Evolutionary conservation across 92 coral and sea anemone species (phyloP).

Genomic region (Plumapathes pennacea): DNA sequence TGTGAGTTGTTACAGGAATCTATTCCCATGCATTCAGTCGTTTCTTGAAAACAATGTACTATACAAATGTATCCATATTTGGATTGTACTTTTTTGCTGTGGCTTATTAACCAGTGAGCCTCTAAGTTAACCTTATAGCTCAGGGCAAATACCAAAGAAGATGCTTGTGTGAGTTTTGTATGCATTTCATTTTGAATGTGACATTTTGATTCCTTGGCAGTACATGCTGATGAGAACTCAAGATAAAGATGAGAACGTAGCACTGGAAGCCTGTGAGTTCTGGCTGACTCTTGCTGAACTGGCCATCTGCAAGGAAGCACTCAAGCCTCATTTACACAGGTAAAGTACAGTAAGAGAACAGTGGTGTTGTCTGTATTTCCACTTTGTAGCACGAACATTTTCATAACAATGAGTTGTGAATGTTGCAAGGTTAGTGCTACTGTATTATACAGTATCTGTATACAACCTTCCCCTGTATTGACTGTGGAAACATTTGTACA

Average conservation of each 20-base stretch:
- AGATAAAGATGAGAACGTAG: conserved; percentile 97
- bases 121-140: no score
- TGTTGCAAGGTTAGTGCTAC: background rate
- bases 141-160: no score
- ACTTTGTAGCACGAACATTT: no score
- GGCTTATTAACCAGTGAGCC: no score
- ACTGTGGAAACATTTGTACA: background rate
- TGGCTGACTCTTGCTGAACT: conserved; percentile 99
- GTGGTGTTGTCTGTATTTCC: no score
- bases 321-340: conserved; percentile 80
- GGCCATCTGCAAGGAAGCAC: conserved; percentile 90
- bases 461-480: background rate
- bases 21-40: no score
- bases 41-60: no score
- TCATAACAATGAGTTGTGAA: background rate
- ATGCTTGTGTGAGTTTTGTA: background rate
- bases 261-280: conserved; percentile 97
- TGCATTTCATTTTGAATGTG: background rate
- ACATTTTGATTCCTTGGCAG: conserved; percentile 26
- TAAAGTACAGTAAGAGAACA: conserved; percentile 12
- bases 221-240: conserved; percentile 97
- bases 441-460: background rate
- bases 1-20: no score
- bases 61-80: no score
- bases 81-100: no score